Evolutionary conservation across 2,888 invertebrate species (phyloP).

Genomic region (Dastarcus helophoroides): DNA sequence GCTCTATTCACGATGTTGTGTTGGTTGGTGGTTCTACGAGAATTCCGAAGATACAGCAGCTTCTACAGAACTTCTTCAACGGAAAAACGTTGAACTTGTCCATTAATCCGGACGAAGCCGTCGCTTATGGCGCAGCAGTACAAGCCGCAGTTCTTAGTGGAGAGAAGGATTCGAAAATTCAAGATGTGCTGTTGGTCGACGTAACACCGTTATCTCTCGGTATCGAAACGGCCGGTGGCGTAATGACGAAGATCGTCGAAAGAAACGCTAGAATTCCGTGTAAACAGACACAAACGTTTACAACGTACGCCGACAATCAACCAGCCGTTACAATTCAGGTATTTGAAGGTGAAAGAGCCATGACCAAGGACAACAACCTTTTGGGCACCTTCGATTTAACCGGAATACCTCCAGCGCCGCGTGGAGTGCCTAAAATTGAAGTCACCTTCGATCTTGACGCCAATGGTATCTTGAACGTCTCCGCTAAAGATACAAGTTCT

Average conservation of each 20-base stretch:
- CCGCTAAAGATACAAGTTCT: constrained; percentile 42
- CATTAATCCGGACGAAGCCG: constrained; percentile 34
- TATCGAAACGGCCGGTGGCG: constrained; percentile 70
- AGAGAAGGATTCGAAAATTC: constrained; percentile 54
- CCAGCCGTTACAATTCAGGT: constrained; percentile 49
- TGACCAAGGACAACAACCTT: constrained; percentile 89
- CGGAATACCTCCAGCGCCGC: constrained; percentile 45
- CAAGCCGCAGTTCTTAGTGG: constrained; percentile 32
- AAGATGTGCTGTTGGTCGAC: constrained; percentile 60
- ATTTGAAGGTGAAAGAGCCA: constrained; percentile 67
- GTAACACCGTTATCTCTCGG: constrained; percentile 61
- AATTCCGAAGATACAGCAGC: constrained; percentile 65
- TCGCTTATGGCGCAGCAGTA: constrained; percentile 33
- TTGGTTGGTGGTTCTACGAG: constrained; percentile 73
- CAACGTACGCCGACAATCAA: constrained; percentile 58
- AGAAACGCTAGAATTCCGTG: constrained; percentile 61
- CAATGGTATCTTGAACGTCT: constrained; percentile 55
- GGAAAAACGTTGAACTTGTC: constrained; percentile 37
- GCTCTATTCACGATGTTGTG: constrained; percentile 65
- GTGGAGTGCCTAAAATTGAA: constrained; percentile 42
- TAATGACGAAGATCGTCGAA: constrained; percentile 64
- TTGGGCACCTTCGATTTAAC: constrained; percentile 49
- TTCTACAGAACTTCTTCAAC: constrained; percentile 65
- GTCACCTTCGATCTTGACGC: constrained; percentile 64
- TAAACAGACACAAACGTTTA: constrained; percentile 54